A percentile compares a stretch with the other conserved stretches of the same genome.
Conservation (phyloP, 2,888 invertebrate genomes). For the Autographa pulchrina region DNA sequence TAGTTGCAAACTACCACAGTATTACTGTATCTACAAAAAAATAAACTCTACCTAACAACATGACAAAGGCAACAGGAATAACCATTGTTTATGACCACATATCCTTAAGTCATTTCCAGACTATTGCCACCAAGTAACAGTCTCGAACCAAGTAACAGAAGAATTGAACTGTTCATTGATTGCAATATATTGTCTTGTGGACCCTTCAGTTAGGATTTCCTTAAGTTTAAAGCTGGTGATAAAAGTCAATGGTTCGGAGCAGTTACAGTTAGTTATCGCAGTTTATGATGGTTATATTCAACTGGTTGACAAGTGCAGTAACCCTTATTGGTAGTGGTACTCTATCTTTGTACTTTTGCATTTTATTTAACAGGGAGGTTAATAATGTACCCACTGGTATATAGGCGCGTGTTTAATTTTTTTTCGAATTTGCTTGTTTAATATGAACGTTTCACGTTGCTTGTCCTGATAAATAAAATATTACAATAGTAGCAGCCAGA, state of each 20-base stretch:
- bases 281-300: not conserved
- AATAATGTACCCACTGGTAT: no score
- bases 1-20: no score
- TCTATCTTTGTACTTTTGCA: no score
- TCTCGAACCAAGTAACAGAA: not conserved
- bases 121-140: not conserved
- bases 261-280: not conserved
- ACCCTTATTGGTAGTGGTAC: not conserved
- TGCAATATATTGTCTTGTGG: not conserved
- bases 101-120: not conserved
- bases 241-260: constrained; percentile 6
- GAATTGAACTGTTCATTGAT: not conserved
- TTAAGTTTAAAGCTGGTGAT: constrained; percentile 3
- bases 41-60: no score
- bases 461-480: no score
- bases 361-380: no score
- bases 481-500: no score
- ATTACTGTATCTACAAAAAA: no score
- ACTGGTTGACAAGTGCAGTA: not conserved
- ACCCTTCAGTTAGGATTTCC: not conserved
- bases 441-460: no score
- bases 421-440: no score
- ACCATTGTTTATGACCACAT: not conserved
- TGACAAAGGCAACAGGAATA: no score
- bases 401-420: no score